Evolutionary conservation across 2,113 vertebrate genomes (phyloP), one percentile per base, ranked within the genome.

Genomic region (Camelus bactrianus): DNA sequence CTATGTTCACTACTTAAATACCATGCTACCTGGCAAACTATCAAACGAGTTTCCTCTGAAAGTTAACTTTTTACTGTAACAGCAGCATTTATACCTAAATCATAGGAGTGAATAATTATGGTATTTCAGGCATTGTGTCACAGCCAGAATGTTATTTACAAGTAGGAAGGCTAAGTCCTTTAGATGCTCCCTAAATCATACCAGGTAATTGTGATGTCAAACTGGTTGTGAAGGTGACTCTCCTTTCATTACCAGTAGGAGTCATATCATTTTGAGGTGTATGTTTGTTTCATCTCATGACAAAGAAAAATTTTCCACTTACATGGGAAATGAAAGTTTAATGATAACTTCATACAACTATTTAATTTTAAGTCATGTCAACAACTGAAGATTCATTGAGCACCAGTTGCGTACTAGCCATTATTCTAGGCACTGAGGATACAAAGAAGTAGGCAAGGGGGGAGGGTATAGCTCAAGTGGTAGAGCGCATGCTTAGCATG

Each of bases 151-250:
- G 2, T 72, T 91, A 72, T 89, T 95, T 94, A 42, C 19, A 79
- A 76, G 42, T 75, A 77, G 32, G 2, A 91, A 67, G 4, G 10
- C 30, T 73, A 19, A 6, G 48, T 52, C 17, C 30, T 85, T 60
- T 60, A 91, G 26, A 86, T 95, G 35, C 3, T 89, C 38, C 32
- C 83, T 97, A 89, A 94, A 95, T 94, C 60, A 86, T 3, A 62
- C 28, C 82, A 79, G 54, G 64, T 93, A 91, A 89, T 82, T 82
- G 82, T 76, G 67, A 89, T 89, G 17, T 89, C 81, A 91, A 64
- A 95, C n/a, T 77, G 12, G 42, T 56, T 30, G 1, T 82, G 28
- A 96, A 91, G 48, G 38, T 89, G 70, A 90, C 30, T 91, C 56
- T 94, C 10, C 32, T 92, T 91, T 95, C 64, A 87, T 70, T 86